Base-by-base conservation (phyloP, 2,797 vertebrate species). In the Enoplosus armatus region DNA sequence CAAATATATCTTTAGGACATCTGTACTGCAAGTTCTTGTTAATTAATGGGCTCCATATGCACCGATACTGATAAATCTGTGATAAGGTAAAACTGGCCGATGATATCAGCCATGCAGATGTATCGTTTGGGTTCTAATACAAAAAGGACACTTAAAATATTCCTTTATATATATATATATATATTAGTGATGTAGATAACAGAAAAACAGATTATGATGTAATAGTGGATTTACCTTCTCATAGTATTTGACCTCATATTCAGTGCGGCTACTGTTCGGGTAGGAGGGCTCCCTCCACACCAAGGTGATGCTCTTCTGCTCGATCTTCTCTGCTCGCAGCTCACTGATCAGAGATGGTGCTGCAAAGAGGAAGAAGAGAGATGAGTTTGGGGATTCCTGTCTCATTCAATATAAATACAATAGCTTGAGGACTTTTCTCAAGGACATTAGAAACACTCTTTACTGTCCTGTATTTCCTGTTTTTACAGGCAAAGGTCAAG, bases 161-260 rank as follows among this genome's bases (percentile, higher is more conserved):
- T 29, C 6, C 11, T 15, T 15, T 7, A n/a, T n/a, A n/a, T n/a
- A n/a, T n/a, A n/a, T n/a, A n/a, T n/a, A n/a, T n/a, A 45, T 35
- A 35, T 24, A 55, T 53, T 5, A 6, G 18, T 12, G 24, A 63
- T 35, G 50, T 37, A 20, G 6, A 26, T 6, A 3, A 59, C 8
- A 43, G 15, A 63, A 43, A 60, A 58, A 20, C 27, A 33, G 61
- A 37, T 24, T 47, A 43, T 10, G 35, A 73, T 51, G 18, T 10
- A 33, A 22, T 3, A 26, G 16, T n/a, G 27, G 15, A 39, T 62
- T 72, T 94, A 98, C 98, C 97, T 99, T 98, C 92, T 99, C 97
- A 0, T 96, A 99, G 94, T 97, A 99, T 72, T 97, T 97, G 92
- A 99, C 96, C 90, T 99, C 97, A 0, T 99, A 99, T 74, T 98